Base-by-base conservation (phyloP, 35 echinoderm and acorn worm species). In the Apostichopus parvimensis region DNA sequence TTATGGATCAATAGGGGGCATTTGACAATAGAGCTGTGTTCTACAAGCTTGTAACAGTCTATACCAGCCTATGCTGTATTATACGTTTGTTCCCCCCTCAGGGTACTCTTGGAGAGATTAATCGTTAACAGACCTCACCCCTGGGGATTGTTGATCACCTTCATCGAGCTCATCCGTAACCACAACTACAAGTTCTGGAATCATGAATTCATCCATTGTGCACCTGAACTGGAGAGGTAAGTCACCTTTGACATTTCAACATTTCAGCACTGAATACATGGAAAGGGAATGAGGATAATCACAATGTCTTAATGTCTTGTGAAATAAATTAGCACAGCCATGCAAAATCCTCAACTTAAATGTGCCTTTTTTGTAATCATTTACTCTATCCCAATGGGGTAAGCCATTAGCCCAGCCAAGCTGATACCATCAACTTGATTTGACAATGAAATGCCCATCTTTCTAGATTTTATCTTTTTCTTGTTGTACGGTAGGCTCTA, bases 161-260 rank as follows among this genome's bases (percentile, higher is more conserved):
- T 99, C 92, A 99, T 99, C 53, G 97, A 99, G 77, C 91, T 99
- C 54, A 99, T 99, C 92, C 92, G 93, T 17, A 96, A 99, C 68
- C 97, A 92, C 5, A 94, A 78, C 95, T 99, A 96, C 86, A 99
- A 99, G 80, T 99, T 99, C 82, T 99, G 97, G 97, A 96, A 94
- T 60, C 97, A 99, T 87, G 95, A 99, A 80, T 99, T 99, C 92
- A 93, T 96, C 57, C 95, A 96, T 82, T 96, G 95, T 90, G 94
- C 97, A 78, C 97, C 97, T 17, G 95, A 99, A 84, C 93, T 99
- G 45, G 95, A 99, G 86, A 93, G 95, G 97, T 99, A 91, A 96
- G 97, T 96, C 17, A 45, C 34, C 34, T 45, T 45, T 45, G 4
- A 87, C 14, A 84, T 34, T 25, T 25, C 25, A 25, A 25, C 25